Evolutionary conservation across 2,888 invertebrate genomes (phyloP), one percentile per base, ranked within the genome.

Genomic region (Unio delphinus): DNA sequence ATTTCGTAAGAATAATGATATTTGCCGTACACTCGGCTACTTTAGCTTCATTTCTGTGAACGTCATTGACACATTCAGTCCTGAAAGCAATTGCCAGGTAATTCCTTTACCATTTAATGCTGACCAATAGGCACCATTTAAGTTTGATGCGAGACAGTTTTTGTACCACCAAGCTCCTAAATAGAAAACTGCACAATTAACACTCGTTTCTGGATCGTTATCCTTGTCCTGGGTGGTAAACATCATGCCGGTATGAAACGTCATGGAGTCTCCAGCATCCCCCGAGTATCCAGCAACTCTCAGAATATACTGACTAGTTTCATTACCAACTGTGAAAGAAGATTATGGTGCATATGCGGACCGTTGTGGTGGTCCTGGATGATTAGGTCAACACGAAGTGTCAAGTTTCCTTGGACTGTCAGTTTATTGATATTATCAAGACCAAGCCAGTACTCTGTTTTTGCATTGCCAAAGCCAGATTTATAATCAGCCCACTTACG

Each of bases 131-230:
- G 0, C 23, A 23, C 23, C 23, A 23, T 23, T 23, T 23, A 23
- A 0, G 0, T 23, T 23, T 23, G 17, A 34, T 3, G 7, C 3
- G 30, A 68, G 68, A 30, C 74, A 74, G 3, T 23, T 15, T n/a
- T 65, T 45, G 28, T 72, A 72, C 74, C 74, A 74, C 74, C 74
- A 72, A 4, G 65, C 74, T 15, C 74, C 72, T 5, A n/a, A 18
- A 55, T 62, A 69, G 17, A n/a, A 15, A 5, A n/a, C 18, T 20
- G 74, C 67, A 34, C 74, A 74, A 62, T 74, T 68, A 3, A 6
- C 23, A 4, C 8, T 8, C 23, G 23, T 23, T 23, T 34, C n/a
- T 34, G 28, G 23, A 61, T 69, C 69, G 30, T 65, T 59, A 59
- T 72, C 69, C 17, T 55, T 34, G 61, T 74, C 74, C 11, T 67